A percentile compares a stretch with the other conserved stretches of the same genome.
Evolutionary conservation across 1,140 invertebrate genomes (phyloP).

Genomic region (Conus betulinus): DNA sequence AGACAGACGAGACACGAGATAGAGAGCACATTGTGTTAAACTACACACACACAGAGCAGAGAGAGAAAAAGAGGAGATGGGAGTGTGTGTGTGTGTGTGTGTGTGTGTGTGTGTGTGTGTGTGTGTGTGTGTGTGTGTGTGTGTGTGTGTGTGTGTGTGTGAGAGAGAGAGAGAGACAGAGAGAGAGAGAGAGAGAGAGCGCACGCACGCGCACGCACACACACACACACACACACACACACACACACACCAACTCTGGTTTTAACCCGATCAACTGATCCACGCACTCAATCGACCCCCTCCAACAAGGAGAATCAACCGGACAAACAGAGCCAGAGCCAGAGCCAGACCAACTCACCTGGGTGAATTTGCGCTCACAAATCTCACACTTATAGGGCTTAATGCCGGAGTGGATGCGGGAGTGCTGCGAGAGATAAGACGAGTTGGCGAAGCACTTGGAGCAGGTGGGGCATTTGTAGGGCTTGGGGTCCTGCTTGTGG

Average conservation of each 20-base stretch:
- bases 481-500: constrained; percentile 98
- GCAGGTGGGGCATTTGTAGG: constrained; percentile 97
- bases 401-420: constrained; percentile 97
- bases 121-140: too few species aligned
- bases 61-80: neutral
- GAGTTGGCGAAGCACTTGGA: constrained; percentile 99
- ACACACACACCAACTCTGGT: too few species aligned
- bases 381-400: constrained; percentile 95
- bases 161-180: constrained; percentile 10
- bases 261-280: too few species aligned
- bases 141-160: too few species aligned
- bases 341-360: constrained; percentile 79
- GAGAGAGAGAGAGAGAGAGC: neutral
- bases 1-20: too few species aligned
- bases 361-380: constrained; percentile 99
- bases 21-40: too few species aligned
- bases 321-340: neutral
- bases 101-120: too few species aligned
- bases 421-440: constrained; percentile 99
- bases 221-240: too few species aligned
- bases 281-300: too few species aligned
- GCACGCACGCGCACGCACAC: neutral
- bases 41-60: too few species aligned
- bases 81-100: neutral
- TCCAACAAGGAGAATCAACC: too few species aligned